These are phyloP conservation scores for Drosophila orena DNA, from an alignment of 1,140 invertebrate species.

Conservation along the genomic window DNA sequence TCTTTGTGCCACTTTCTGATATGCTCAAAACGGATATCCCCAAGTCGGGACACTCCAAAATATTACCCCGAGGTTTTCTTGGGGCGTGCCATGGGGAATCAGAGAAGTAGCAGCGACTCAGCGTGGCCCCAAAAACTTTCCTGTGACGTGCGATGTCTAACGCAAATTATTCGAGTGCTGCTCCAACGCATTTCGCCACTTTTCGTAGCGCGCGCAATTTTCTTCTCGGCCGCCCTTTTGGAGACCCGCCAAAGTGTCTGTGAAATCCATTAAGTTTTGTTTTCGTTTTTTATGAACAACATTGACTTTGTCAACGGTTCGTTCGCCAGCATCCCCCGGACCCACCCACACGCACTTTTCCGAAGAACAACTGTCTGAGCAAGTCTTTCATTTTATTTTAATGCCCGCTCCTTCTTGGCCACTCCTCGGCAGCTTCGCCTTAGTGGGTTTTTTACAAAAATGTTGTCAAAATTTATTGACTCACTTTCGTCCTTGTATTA, in stretches of 20 bases:
- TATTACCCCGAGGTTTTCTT: not conserved
- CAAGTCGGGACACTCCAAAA: not conserved
- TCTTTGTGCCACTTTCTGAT: too few species aligned
- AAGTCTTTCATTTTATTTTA: slow-evolving; percentile 43
- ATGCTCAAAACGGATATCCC: not conserved
- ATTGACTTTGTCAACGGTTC: slow-evolving; percentile 58
- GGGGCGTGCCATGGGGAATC: slow-evolving; percentile 15
- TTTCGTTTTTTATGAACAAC: slow-evolving; percentile 62
- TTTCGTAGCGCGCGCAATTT: slow-evolving; percentile 52
- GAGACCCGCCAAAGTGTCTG: slow-evolving; percentile 67
- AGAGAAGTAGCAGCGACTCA: slow-evolving; percentile 8
- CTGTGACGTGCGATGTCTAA: slow-evolving; percentile 53
- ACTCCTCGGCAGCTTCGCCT: slow-evolving; percentile 16
- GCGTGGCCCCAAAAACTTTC: slow-evolving; percentile 39
- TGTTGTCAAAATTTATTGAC: slow-evolving; percentile 62
- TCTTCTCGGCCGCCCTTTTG: slow-evolving; percentile 61
- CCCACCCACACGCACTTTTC: slow-evolving; percentile 21
- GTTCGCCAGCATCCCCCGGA: slow-evolving; percentile 15
- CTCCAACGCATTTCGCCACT: slow-evolving; percentile 49
- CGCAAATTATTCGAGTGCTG: slow-evolving; percentile 74
- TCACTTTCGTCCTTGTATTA: slow-evolving; percentile 52
- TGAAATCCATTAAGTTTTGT: slow-evolving; percentile 79
- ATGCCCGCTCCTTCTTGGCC: slow-evolving; percentile 28
- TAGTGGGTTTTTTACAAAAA: slow-evolving; percentile 34
- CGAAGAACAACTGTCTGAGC: slow-evolving; percentile 43